Percentiles rank a stretch among this genome's conserved stretches.
Evolutionary conservation across 92 coral and sea anemone genomes (phyloP).

Genomic region (Bergia puertoricense): DNA sequence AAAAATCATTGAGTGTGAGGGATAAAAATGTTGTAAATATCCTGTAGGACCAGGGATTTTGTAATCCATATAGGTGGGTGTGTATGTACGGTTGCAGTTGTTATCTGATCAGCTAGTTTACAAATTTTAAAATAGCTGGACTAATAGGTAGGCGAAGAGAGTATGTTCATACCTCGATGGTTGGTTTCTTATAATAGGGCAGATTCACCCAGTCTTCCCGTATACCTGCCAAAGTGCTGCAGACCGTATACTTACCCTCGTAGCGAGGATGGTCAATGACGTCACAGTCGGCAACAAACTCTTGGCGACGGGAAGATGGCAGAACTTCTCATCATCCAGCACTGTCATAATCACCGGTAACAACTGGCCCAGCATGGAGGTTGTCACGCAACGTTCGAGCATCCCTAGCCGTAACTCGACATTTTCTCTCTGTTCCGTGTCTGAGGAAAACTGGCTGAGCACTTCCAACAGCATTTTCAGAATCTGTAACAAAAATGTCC

Average conservation of each 20-base stretch:
- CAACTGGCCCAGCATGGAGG: constrained; percentile 76
- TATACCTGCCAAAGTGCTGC: background rate
- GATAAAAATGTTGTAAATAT: too few relatives aligned
- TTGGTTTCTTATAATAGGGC: background rate
- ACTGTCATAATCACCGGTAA: constrained; percentile 79
- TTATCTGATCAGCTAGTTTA: too few relatives aligned
- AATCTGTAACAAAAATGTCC: constrained; percentile 47
- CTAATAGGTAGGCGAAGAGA: background rate
- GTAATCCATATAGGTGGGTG: too few relatives aligned
- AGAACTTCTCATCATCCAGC: constrained; percentile 72
- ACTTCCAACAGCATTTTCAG: constrained; percentile 73
- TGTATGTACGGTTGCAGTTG: too few relatives aligned
- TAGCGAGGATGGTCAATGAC: constrained; percentile 68
- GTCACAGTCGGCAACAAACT: constrained; percentile 64
- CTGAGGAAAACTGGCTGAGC: constrained; percentile 57
- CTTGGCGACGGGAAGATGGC: constrained; percentile 73
- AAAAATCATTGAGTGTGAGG: too few relatives aligned
- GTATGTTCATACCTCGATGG: background rate
- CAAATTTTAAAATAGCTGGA: background rate
- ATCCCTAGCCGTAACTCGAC: constrained; percentile 56
- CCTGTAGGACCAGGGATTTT: too few relatives aligned
- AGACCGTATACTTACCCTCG: constrained; percentile 63
- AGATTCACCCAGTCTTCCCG: background rate
- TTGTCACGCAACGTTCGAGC: constrained; percentile 74
- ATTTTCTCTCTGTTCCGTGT: constrained; percentile 39